A percentile compares a stretch with the other conserved stretches of the same genome.
Conservation (phyloP, 2,113 vertebrate species). For the Oxyura jamaicensis region DNA sequence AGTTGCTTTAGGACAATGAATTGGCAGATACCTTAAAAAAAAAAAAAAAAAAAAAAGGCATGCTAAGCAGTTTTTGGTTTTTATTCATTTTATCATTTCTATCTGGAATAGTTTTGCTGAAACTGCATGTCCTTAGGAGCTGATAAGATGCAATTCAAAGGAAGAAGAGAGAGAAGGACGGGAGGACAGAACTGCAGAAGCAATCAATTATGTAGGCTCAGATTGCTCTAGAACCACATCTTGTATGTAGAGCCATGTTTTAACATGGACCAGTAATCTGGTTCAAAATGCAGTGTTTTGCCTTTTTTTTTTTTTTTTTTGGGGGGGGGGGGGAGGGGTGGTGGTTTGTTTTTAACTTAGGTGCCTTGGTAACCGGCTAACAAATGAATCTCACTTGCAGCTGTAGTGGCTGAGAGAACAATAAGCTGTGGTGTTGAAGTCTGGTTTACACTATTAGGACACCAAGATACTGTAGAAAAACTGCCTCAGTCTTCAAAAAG, state of each 20-base stretch:
- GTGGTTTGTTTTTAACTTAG: neutral
- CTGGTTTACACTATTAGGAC: neutral
- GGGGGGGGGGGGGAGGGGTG: too few relatives aligned
- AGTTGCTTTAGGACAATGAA: neutral
- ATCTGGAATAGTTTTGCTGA: neutral
- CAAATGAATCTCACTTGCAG: rapidly evolving
- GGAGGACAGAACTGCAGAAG: neutral
- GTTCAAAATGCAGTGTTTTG: neutral
- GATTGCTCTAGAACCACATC: neutral
- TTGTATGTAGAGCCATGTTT: neutral
- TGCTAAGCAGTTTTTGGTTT: neutral
- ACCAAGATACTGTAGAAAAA: neutral
- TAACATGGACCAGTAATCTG: neutral
- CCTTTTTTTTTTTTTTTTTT: neutral
- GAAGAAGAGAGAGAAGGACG: neutral
- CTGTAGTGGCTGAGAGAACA: neutral
- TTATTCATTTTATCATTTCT: neutral
- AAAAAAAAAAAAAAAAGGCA: too few relatives aligned
- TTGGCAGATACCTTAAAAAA: neutral
- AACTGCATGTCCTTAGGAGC: neutral
- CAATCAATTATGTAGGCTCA: neutral
- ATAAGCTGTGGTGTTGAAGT: neutral
- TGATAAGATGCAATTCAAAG: neutral
- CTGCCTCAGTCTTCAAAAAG: neutral
- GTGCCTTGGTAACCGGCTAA: neutral